A percentile compares a stretch with the other conserved stretches of the same genome.
phyloP scores from a whole-genome alignment of 2,797 vertebrate species.

The Ispidina picta region DNA sequence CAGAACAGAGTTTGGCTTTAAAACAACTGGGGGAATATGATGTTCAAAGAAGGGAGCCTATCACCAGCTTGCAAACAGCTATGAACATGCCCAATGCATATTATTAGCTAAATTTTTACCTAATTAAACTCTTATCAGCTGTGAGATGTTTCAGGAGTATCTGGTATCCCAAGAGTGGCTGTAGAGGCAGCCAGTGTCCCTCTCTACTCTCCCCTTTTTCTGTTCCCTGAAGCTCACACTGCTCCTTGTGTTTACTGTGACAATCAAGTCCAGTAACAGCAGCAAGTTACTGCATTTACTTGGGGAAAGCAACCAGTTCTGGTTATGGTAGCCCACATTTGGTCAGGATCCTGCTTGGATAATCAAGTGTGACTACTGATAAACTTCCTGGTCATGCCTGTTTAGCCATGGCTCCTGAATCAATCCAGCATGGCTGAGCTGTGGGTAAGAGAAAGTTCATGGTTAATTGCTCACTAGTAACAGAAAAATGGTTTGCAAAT shows the following conservation, averaged over 20 bases:
- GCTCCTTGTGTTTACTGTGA: background rate
- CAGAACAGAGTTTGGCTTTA: background rate
- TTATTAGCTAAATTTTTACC: background rate
- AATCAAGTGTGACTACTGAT: background rate
- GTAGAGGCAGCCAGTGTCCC: background rate
- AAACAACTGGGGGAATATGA: background rate
- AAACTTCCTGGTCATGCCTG: background rate
- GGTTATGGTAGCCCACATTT: background rate
- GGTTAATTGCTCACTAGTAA: constrained; percentile 19
- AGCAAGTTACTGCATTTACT: background rate
- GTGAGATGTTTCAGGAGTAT: background rate
- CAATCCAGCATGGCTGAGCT: constrained; percentile 8
- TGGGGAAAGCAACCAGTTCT: constrained; percentile 6
- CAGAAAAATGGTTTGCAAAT: constrained; percentile 43
- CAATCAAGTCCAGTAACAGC: background rate
- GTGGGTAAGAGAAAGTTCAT: constrained; percentile 6
- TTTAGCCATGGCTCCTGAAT: background rate
- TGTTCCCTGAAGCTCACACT: background rate
- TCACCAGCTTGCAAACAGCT: background rate
- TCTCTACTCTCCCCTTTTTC: background rate
- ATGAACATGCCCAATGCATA: background rate
- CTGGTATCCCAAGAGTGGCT: background rate
- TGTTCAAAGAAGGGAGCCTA: background rate
- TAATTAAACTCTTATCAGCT: background rate
- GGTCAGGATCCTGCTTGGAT: background rate